phyloP scores from a whole-genome alignment of 1,140 invertebrate species.

The Trichonephila inaurata region DNA sequence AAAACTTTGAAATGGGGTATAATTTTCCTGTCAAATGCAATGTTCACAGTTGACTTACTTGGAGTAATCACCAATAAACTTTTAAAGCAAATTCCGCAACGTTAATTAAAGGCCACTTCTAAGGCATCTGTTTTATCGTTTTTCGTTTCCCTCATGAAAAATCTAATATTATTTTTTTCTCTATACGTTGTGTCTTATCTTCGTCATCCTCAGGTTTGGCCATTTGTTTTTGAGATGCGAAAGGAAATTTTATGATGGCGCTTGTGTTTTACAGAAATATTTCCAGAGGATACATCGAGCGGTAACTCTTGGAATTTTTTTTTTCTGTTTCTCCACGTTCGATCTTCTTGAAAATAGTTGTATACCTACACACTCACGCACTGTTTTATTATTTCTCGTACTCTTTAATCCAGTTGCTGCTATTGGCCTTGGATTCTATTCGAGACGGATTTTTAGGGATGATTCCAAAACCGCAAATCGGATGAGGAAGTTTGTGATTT shows the following conservation, averaged over 20 bases:
- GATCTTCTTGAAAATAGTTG: constrained; percentile 17
- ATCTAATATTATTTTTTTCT: constrained; percentile 13
- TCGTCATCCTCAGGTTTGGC: constrained; percentile 6
- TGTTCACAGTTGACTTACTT: constrained; percentile 59
- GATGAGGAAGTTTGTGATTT: constrained; percentile 46
- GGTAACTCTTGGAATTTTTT: background rate
- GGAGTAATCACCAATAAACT: constrained; percentile 59
- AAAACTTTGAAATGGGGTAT: constrained; percentile 44
- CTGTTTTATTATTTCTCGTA: constrained; percentile 11
- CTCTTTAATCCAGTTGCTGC: constrained; percentile 1
- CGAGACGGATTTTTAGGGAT: background rate
- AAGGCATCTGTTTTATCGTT: constrained; percentile 58
- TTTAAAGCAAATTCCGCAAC: constrained; percentile 42
- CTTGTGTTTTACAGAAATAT: constrained; percentile 21
- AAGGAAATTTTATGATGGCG: constrained; percentile 48
- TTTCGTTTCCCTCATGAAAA: constrained; percentile 25
- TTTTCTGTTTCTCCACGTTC: background rate
- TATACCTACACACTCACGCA: background rate
- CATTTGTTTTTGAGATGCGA: constrained; percentile 65
- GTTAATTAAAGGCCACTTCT: constrained; percentile 62
- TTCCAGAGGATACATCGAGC: background rate
- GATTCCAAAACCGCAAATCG: background rate
- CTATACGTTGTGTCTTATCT: background rate
- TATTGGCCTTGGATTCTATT: background rate
- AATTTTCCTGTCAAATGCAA: constrained; percentile 58